Evolutionary conservation across 2,888 invertebrate genomes (phyloP).

Genomic region (Pomacea canaliculata): DNA sequence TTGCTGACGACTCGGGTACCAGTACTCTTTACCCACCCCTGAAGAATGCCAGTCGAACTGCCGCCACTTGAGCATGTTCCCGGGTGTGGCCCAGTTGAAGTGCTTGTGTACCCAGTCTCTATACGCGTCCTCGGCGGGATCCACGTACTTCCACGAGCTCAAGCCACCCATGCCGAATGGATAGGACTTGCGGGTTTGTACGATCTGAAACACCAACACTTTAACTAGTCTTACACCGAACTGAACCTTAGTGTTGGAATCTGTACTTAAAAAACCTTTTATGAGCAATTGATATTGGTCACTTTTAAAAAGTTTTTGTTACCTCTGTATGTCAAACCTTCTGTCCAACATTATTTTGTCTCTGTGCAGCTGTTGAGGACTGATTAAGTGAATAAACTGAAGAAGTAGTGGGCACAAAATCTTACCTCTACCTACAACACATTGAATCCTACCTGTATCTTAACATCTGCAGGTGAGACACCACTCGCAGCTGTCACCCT

Average conservation of each 20-base stretch:
- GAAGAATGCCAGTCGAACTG: constrained; percentile 10
- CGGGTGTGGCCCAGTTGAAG: constrained; percentile 22
- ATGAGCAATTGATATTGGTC: no score
- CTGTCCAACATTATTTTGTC: no score
- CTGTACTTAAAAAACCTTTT: background rate
- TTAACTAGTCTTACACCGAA: background rate
- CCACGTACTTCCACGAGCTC: background rate
- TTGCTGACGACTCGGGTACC: no score
- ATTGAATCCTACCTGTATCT: background rate
- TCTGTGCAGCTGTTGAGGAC: no score
- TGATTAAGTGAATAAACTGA: no score
- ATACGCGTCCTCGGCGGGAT: background rate
- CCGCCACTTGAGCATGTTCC: constrained; percentile 14
- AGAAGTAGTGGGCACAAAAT: no score
- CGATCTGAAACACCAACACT: background rate
- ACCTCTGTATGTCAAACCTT: no score
- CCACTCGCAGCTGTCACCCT: no score
- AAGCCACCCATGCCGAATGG: constrained; percentile 9
- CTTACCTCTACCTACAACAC: no score
- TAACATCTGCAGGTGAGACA: background rate
- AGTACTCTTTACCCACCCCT: no score
- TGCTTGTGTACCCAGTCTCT: constrained; percentile 10
- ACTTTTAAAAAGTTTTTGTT: no score
- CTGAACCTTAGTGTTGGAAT: no score
- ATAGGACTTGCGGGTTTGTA: constrained; percentile 11